Evolutionary conservation across 2,113 vertebrate genomes (phyloP), one percentile per base, ranked within the genome.

Genomic region (Apaloderma vittatum): DNA sequence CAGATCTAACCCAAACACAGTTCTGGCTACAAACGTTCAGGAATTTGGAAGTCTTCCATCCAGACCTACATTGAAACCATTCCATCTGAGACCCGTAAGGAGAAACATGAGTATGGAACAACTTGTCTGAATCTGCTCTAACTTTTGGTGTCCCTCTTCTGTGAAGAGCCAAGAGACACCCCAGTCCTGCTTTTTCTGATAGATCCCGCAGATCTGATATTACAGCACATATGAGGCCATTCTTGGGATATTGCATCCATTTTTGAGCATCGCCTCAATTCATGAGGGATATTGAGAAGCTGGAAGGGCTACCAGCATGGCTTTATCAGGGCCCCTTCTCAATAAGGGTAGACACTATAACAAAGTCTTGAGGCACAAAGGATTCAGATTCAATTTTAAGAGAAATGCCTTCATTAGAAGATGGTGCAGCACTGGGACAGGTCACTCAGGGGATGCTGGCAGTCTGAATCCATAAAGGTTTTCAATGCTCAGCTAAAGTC

Each of bases 1-100:
- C 75, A 84, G 75, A 88, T 94, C 82, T 72, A 96, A 86, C 43
- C 57, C 61, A 92, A 96, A 96, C 75, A 94, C 29, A 71, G 57
- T 52, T 36, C 68, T 94, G 65, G 55, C 74, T 86, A 91, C 48
- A 83, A 86, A 77, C 34, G 37, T 49, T 80, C 72, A 93, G 70
- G 81, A 85, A 91, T 94, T 65, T 90, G 62, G n/a, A 76, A 86
- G 40, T 19, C 45, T 88, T 93, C 77, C 62, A 92, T 61, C 32
- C 67, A 94, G 75, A 90, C 75, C 93, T 68, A 74, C 63, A 78
- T 77, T 57, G 86, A 90, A 83, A 74, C 52, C 59, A 49, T 46
- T 32, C 37, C 90, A 93, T 52, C 45, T 93, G 80, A 94, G 86
- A 88, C 40, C 51, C 61, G 16, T 32, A 48, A 92, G 58, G 74